Base-by-base conservation (phyloP, 2,113 vertebrate species). In the Corythornis vintsioides region DNA sequence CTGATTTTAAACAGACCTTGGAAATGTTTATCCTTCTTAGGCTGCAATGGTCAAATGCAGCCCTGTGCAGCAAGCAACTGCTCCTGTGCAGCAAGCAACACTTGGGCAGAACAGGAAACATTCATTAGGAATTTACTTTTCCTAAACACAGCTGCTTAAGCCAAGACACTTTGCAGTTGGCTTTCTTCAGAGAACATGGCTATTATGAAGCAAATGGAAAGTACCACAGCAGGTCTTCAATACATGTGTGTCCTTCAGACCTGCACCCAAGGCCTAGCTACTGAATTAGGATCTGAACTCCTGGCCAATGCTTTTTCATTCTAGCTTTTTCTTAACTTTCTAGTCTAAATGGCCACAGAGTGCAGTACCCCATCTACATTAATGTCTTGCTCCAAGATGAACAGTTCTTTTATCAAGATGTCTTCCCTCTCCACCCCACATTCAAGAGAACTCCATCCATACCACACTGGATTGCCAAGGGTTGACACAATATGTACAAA, bases 171-270 rank as follows among this genome's bases (percentile, higher is more conserved):
- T 31, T 2, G 48, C 73, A 65, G 33, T 1, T 57, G 28, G 16
- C 11, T 31, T 60, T 38, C n/a, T 61, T 42, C n/a, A 72, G 8
- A 61, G 2, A 16, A 45, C 0, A 0, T 12, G 13, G 7, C 66
- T 29, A 24, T 10, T 47, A 8, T 2, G 28, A 47, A 55, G 38
- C 24, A 80, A 26, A 59, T 55, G 6, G 20, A 56, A 65, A 33
- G 55, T 21, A 79, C 11, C 16, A 42, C 21, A 77, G 4, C 3
- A 11, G 29, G 52, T 61, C 53, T 80, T 60, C 21, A 56, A 5
- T 21, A 55, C 25, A 26, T 9, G 17, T 1, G 0, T 3, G 2
- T 33, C 57, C 10, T 38, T 25, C 1, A 1, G 45, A 33, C 13
- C 19, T 15, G 11, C 9, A n/a, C 13, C 13, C 45, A 47, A 76